These are phyloP conservation scores for Hiodon tergisus DNA, from an alignment of 2,113 vertebrate genomes.

Conservation along the genomic window DNA sequence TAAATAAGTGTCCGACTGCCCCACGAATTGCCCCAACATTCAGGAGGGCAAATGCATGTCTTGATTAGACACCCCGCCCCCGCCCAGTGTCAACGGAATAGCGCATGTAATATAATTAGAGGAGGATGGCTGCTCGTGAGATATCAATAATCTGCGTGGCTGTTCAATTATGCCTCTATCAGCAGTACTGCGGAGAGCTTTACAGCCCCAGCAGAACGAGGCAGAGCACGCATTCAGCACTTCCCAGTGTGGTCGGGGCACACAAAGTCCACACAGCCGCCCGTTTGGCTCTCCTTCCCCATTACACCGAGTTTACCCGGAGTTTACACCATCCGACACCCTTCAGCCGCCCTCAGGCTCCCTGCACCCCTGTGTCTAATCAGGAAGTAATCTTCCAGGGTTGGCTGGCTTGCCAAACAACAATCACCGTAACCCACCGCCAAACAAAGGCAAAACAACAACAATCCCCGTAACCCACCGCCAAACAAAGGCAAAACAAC, in stretches of 20 bases:
- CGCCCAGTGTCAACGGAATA: too few species aligned
- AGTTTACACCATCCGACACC: background rate
- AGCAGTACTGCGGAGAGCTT: slow-evolving; percentile 54
- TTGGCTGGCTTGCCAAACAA: background rate
- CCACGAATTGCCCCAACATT: background rate
- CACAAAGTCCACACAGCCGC: background rate
- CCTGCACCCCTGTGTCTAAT: slow-evolving; percentile 1
- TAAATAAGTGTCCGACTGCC: background rate
- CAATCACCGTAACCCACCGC: too few species aligned
- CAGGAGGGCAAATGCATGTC: background rate
- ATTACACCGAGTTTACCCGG: too few species aligned
- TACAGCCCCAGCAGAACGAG: slow-evolving; percentile 43
- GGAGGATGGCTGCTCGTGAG: slow-evolving; percentile 46
- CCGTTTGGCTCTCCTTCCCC: too few species aligned
- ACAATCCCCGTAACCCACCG: too few species aligned
- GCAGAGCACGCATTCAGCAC: slow-evolving; percentile 61
- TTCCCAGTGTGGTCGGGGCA: slow-evolving; percentile 56
- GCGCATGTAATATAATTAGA: slow-evolving; percentile 52
- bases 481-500: too few species aligned
- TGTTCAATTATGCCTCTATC: slow-evolving; percentile 61
- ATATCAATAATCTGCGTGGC: slow-evolving; percentile 62
- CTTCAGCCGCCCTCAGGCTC: background rate
- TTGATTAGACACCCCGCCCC: too few species aligned
- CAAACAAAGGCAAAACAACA: background rate
- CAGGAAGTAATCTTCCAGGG: background rate